Conservation (phyloP, 2,113 vertebrate genomes). For the Aythya baeri region DNA sequence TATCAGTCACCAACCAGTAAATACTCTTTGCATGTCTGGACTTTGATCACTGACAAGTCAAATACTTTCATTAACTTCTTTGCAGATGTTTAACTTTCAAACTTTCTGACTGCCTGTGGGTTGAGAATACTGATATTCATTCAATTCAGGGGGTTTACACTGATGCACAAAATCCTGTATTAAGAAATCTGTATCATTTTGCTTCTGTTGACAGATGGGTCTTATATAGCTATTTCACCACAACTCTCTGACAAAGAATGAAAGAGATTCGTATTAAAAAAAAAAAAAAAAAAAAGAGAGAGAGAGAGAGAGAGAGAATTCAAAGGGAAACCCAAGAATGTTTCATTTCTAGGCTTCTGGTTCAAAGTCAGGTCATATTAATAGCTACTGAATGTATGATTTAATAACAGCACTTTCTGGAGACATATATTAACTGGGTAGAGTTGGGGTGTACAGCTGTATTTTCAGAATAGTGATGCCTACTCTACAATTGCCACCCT, state of each 20-base stretch:
- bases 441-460: not conserved
- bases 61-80: constrained; percentile 58
- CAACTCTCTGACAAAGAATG: constrained; percentile 54
- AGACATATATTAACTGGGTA: not conserved
- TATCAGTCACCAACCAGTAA: constrained; percentile 52
- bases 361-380: constrained; percentile 51
- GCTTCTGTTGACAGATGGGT: constrained; percentile 57
- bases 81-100: constrained; percentile 48
- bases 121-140: constrained; percentile 31
- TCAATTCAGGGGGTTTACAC: not conserved
- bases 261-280: constrained; percentile 16
- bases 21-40: constrained; percentile 40
- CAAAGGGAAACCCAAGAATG: constrained; percentile 58
- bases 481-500: not conserved
- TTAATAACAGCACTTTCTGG: constrained; percentile 35
- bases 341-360: constrained; percentile 65
- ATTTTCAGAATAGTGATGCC: not conserved
- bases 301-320: not conserved
- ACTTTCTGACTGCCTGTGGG: constrained; percentile 8
- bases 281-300: not conserved
- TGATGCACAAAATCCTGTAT: constrained; percentile 23
- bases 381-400: constrained; percentile 20
- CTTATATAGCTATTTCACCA: not conserved
- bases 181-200: constrained; percentile 61
- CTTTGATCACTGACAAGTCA: constrained; percentile 60